Conservation (phyloP, 2,113 vertebrate species). For the Empidonax traillii region DNA sequence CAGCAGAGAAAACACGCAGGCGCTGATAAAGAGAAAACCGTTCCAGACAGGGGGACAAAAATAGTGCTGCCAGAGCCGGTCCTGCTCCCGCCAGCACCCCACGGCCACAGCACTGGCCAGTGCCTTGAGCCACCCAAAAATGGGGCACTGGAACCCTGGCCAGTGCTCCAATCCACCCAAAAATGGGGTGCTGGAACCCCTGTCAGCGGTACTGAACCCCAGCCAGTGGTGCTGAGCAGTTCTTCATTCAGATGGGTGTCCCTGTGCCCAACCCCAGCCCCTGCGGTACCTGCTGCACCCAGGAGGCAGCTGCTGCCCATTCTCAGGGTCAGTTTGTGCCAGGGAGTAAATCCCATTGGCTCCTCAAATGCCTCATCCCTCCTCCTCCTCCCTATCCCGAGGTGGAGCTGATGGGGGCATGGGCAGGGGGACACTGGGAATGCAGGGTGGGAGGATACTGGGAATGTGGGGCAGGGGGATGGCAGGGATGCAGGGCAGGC, state of each 20-base stretch:
- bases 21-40: conserved; percentile 88
- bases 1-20: conserved; percentile 93
- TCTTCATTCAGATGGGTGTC: rapidly evolving
- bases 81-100: not conserved
- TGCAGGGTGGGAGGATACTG: not conserved
- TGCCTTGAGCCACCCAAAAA: not conserved
- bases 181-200: not conserved
- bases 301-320: not conserved
- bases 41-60: conserved; percentile 71
- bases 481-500: not conserved
- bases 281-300: not conserved
- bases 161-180: not conserved
- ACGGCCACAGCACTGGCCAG: not conserved
- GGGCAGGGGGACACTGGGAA: not conserved
- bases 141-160: not conserved
- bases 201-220: rapidly evolving
- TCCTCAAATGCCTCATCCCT: not conserved
- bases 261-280: not conserved
- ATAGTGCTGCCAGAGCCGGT: conserved; percentile 10
- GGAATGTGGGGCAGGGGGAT: not conserved
- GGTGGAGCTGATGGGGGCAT: not conserved
- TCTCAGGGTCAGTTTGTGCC: not conserved
- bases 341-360: not conserved
- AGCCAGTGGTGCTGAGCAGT: rapidly evolving
- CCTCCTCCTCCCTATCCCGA: not conserved